Percentiles rank a stretch among this genome's conserved stretches.
Conservation (phyloP, 2,797 vertebrate genomes). For the Sebastes paucispinis region DNA sequence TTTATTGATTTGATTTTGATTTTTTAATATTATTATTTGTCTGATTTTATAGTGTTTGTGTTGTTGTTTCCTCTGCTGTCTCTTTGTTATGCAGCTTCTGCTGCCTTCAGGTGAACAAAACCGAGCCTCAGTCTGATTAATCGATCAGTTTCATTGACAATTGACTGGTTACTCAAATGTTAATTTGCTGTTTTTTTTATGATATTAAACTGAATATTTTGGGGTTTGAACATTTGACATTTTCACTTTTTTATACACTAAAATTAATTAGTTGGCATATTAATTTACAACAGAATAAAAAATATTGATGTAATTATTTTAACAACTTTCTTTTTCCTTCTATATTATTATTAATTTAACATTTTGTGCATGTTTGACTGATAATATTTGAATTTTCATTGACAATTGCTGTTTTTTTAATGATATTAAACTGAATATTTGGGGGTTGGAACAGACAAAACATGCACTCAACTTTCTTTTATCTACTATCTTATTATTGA, state of each 20-base stretch:
- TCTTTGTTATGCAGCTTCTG: conserved; percentile 42
- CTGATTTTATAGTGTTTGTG: not conserved
- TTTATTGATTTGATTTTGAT: not conserved
- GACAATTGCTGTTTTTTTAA: not conserved
- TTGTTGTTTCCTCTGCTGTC: not conserved
- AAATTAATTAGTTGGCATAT: not conserved
- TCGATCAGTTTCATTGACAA: not conserved
- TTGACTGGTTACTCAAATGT: not conserved
- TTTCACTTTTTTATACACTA: not conserved
- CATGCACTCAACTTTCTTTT: not conserved
- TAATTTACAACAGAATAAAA: not conserved
- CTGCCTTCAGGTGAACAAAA: not conserved
- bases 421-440: not conserved
- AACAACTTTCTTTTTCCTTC: not conserved
- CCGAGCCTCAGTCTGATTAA: not conserved
- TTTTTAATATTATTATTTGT: not conserved
- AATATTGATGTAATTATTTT: not conserved
- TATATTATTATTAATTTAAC: too few relatives aligned
- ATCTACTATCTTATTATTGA: not conserved
- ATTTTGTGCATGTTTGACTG: too few relatives aligned
- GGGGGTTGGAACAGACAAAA: not conserved
- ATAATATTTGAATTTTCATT: not conserved
- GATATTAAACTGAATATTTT: not conserved
- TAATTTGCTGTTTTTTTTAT: not conserved
- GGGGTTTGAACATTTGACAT: not conserved